Percentiles rank a stretch among this genome's conserved stretches.
phyloP scores from a whole-genome alignment of 1,140 invertebrate genomes.

The Muscidifurax raptorellus region DNA sequence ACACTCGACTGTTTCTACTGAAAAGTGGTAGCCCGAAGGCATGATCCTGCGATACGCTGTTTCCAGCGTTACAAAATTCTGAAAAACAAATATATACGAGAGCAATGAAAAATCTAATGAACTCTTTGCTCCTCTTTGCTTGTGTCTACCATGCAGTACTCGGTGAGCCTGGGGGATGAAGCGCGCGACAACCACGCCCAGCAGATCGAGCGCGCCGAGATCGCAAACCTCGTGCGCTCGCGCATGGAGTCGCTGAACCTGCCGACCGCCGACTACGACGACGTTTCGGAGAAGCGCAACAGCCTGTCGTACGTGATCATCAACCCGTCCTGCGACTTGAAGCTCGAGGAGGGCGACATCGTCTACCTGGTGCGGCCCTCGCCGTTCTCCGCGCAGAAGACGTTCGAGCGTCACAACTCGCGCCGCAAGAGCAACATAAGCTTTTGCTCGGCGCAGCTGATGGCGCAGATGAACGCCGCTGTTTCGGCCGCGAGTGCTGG shows the following conservation, averaged over 20 bases:
- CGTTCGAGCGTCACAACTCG: constrained; percentile 93
- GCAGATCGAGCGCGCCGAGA: constrained; percentile 95
- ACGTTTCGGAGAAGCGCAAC: constrained; percentile 93
- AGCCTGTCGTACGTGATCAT: constrained; percentile 98
- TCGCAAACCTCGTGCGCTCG: constrained; percentile 93
- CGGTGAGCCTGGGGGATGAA: constrained; percentile 87
- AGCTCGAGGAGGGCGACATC: constrained; percentile 96
- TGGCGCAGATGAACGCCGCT: constrained; percentile 80
- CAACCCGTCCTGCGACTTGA: constrained; percentile 97
- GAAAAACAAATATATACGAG: not conserved
- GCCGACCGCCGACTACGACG: constrained; percentile 92
- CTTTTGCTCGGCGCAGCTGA: constrained; percentile 85
- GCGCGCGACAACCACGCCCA: constrained; percentile 90
- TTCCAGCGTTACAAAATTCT: not conserved
- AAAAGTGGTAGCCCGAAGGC: not conserved
- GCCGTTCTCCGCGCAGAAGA: constrained; percentile 94
- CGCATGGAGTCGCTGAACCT: constrained; percentile 95
- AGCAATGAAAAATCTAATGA: constrained; percentile 9
- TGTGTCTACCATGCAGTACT: constrained; percentile 79
- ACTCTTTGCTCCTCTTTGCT: not conserved
- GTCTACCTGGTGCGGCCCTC: constrained; percentile 94
- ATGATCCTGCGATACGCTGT: not conserved
- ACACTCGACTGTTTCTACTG: not conserved
- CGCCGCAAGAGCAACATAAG: constrained; percentile 93
- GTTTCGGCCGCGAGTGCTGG: constrained; percentile 71